phyloP scores from a whole-genome alignment of 2,113 vertebrate genomes.

The Rhegmatorhina hoffmannsi region DNA sequence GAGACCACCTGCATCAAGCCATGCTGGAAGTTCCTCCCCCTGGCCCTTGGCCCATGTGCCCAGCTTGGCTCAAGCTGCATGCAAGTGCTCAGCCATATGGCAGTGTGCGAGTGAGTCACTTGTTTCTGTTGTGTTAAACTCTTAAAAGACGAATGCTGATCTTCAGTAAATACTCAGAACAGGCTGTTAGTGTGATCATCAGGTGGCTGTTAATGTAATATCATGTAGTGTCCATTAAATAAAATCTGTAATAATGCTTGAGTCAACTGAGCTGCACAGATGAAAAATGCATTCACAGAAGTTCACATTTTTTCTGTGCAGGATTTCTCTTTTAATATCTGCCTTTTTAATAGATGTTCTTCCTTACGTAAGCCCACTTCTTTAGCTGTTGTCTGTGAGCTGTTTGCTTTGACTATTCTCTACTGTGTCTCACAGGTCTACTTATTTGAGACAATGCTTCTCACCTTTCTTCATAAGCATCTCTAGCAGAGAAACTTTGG shows the following conservation, averaged over 20 bases:
- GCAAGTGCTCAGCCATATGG: rapidly evolving
- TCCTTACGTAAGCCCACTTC: neutral
- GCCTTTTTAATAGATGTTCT: neutral
- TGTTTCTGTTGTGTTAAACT: neutral
- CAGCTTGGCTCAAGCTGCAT: rapidly evolving
- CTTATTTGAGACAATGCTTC: neutral
- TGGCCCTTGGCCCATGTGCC: rapidly evolving
- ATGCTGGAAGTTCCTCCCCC: neutral
- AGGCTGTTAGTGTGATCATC: neutral
- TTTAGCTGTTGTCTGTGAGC: neutral
- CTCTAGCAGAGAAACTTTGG: neutral
- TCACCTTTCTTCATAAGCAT: neutral
- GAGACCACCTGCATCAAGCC: neutral
- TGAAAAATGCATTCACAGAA: neutral
- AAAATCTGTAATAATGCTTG: neutral
- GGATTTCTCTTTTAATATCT: neutral
- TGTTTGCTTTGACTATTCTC: neutral
- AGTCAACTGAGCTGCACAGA: neutral
- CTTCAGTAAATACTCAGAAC: neutral
- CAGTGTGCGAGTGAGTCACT: rapidly evolving
- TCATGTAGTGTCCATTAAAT: neutral
- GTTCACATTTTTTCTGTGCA: neutral
- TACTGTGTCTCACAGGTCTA: neutral
- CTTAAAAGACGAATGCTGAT: neutral
- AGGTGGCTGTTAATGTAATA: neutral